Percentiles rank a stretch among this genome's conserved stretches.
Evolutionary conservation across 1,140 invertebrate species (phyloP).

Genomic region (Drosophila sturtevanti): DNA sequence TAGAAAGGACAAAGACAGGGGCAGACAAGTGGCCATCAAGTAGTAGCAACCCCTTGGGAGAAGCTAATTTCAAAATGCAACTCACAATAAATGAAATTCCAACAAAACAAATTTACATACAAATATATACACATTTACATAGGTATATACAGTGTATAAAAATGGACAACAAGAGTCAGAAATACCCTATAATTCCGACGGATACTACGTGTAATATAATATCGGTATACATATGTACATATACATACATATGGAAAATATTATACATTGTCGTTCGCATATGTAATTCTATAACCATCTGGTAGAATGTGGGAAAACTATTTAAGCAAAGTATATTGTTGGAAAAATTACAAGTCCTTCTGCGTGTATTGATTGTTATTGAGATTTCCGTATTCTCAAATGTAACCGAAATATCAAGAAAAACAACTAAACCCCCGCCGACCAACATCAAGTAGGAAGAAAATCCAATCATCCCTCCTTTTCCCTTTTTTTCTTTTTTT

Average conservation of each 20-base stretch:
- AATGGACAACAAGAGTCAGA: not conserved
- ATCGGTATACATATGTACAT: too few species aligned
- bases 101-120: not conserved
- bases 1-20: conserved; percentile 7
- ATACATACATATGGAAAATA: not conserved
- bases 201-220: too few species aligned
- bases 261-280: not conserved
- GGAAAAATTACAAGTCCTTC: too few species aligned
- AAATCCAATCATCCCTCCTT: conserved; percentile 27
- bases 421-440: not conserved
- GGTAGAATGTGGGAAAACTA: not conserved
- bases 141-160: not conserved
- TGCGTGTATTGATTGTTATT: not conserved
- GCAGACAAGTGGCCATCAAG: not conserved
- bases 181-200: too few species aligned
- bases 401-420: not conserved
- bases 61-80: conserved; percentile 3
- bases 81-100: conserved; percentile 1
- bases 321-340: too few species aligned
- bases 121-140: too few species aligned
- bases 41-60: not conserved
- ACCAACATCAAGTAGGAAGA: not conserved
- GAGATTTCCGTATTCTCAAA: conserved; percentile 3
- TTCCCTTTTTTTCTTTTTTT: not conserved
- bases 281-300: too few species aligned